Evolutionary conservation across 2,113 vertebrate species (phyloP), one percentile per base, ranked within the genome.

Genomic region (Maccullochella peelii): DNA sequence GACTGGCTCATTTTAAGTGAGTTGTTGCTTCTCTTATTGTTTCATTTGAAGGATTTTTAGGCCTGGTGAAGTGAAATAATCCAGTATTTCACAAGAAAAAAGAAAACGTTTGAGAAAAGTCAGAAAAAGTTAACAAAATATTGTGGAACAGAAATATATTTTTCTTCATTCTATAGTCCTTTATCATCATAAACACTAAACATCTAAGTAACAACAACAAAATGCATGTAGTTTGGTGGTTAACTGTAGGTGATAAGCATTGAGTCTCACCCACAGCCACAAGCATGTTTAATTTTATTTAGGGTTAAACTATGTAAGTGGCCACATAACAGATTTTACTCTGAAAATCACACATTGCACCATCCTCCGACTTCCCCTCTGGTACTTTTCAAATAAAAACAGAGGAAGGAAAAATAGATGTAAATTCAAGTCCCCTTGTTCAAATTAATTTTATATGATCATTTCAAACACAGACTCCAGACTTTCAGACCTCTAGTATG

Each of bases 401-500:
- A 57, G 58, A 30, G 7, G 27, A 42, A 16, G 10, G 18, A 52
- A 50, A 23, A 27, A 33, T 20, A 2, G 2, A 36, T 40, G 11
- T 18, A 18, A n/a, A 44, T 61, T 54, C 2, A 25, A n/a, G 33
- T 57, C n/a, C 10, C 15, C 18, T 65, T 49, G 6, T 6, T 33
- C 30, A 40, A 38, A 23, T 38, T 0, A 21, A 20, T 12, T 15
- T 30, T 38, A 16, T 4, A 23, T 6, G 25, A 23, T 49, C 1
- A 61, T 49, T 74, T 74, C 25, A 14, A 18, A 30, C 33, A 33
- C 54, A 36, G 57, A 16, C 57, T 36, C 33, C 15, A 18, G 18
- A 50, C 36, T 44, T 12, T 7, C 15, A 23, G 62, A 86, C 77
- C 87, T 89, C 82, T 89, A 82, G 68, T 14, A 65, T 67, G 88